A percentile compares a stretch with the other conserved stretches of the same genome.
Evolutionary conservation across 2,797 vertebrate species (phyloP).

Genomic region (Phalanger gymnotis): DNA sequence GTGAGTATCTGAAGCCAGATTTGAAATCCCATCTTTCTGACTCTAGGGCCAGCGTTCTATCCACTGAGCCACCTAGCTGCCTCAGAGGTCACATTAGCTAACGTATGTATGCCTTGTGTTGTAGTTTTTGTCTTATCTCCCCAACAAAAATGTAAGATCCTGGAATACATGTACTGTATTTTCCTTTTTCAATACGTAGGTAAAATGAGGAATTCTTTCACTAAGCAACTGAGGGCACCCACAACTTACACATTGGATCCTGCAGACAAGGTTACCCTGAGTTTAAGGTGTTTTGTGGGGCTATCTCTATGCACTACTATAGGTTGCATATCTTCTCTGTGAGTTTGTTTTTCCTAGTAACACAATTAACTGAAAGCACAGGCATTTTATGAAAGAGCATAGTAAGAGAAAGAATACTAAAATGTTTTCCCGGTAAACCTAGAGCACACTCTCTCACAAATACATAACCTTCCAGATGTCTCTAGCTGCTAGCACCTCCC

Average conservation of each 20-base stretch:
- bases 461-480: not conserved
- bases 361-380: not conserved
- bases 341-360: not conserved
- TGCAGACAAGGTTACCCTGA: not conserved
- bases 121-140: not conserved
- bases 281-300: not conserved
- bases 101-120: not conserved
- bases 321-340: not conserved
- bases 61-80: not conserved
- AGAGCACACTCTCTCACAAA: not conserved
- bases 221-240: too few species aligned
- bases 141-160: not conserved
- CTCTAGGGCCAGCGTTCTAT: not conserved
- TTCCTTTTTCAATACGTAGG: not conserved
- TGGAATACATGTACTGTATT: not conserved
- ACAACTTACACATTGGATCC: not conserved
- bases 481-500: not conserved
- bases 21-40: not conserved
- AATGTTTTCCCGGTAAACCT: not conserved
- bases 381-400: not conserved
- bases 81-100: not conserved
- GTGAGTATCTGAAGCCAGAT: not conserved
- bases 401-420: not conserved
- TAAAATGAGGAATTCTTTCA: not conserved
- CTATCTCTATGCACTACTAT: not conserved